Evolutionary conservation across 2,888 invertebrate species (phyloP), one percentile per base, ranked within the genome.

Genomic region (Blera fallax): DNA sequence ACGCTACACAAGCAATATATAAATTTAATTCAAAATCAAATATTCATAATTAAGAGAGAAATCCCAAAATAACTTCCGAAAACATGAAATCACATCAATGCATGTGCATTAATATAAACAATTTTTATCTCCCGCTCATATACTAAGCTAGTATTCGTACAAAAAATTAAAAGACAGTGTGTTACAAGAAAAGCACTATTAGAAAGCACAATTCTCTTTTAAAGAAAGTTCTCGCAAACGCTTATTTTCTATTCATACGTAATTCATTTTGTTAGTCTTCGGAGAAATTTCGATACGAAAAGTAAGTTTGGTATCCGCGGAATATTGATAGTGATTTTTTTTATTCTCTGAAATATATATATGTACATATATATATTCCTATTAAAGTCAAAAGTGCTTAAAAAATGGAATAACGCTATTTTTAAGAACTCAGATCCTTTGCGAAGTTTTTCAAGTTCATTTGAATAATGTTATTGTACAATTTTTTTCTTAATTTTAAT

Each of bases 241-340:
- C 34, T 14, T 48, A 50, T 32, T 70, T 77, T 65, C 43, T 45
- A 69, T 69, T 82, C 29, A 40, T 58, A 34, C 27, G 29, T 6
- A 65, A 27, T 6, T 56, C 18, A 8, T 29, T 34, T 21, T 10
- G n/a, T 79, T 56, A 84, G 84, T 84, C 79, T 84, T 80, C 74
- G 84, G 74, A 64, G 64, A 84, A 56, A 84, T 80, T 79, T 79
- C 79, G 70, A 76, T 70, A 84, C 84, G 84, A 84, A 79, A 70
- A 84, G 84, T 84, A 84, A 84, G 83, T 84, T 52, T 40, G n/a
- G 60, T 40, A 43, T 18, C 34, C 37, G 67, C 29, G 10, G 37
- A 34, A 43, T 52, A 37, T 34, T 29, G 5, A 0, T 11, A 32
- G 43, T 32, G 14, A 32, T 14, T 40, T 52, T 67, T 52, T 73